Evolutionary conservation across 2,113 vertebrate genomes (phyloP).

Genomic region (Sorex araneus): DNA sequence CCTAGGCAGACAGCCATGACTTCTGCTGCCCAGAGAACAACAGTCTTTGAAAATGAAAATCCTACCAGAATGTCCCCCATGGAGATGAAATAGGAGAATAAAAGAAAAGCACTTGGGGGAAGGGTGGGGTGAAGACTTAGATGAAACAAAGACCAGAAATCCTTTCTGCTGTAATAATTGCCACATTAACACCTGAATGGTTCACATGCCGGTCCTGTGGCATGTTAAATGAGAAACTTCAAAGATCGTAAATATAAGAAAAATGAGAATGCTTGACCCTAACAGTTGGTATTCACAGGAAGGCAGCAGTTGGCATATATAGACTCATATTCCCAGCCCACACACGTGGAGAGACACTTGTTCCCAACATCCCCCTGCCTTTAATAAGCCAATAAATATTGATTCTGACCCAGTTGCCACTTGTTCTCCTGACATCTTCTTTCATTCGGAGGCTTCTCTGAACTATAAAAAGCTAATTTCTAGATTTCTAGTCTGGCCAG

Average conservation of each 20-base stretch:
- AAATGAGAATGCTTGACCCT: constrained; percentile 76
- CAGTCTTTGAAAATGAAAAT: constrained; percentile 66
- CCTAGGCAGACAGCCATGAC: background rate
- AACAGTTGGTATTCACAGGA: constrained; percentile 77
- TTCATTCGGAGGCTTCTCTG: constrained; percentile 78
- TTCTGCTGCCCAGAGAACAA: constrained; percentile 36
- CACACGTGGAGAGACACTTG: constrained; percentile 48
- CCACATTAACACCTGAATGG: constrained; percentile 75
- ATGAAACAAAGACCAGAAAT: constrained; percentile 57
- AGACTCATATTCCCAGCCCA: constrained; percentile 65
- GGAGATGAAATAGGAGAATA: constrained; percentile 74
- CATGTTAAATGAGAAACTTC: constrained; percentile 80
- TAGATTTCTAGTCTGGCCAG: constrained; percentile 71
- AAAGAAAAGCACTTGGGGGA: background rate
- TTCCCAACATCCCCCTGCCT: constrained; percentile 62
- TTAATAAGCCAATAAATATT: constrained; percentile 87
- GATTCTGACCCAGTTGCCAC: constrained; percentile 83
- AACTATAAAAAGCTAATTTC: constrained; percentile 83
- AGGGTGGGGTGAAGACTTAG: constrained; percentile 15
- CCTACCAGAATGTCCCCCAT: constrained; percentile 48
- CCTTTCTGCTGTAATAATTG: constrained; percentile 65
- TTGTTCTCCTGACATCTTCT: constrained; percentile 78
- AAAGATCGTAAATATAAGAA: constrained; percentile 80
- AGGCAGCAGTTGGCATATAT: constrained; percentile 76
- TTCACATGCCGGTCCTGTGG: constrained; percentile 34